These are phyloP conservation scores for Corella eumyota DNA, from an alignment of 23 tunicate genomes.

Conservation along the genomic window DNA sequence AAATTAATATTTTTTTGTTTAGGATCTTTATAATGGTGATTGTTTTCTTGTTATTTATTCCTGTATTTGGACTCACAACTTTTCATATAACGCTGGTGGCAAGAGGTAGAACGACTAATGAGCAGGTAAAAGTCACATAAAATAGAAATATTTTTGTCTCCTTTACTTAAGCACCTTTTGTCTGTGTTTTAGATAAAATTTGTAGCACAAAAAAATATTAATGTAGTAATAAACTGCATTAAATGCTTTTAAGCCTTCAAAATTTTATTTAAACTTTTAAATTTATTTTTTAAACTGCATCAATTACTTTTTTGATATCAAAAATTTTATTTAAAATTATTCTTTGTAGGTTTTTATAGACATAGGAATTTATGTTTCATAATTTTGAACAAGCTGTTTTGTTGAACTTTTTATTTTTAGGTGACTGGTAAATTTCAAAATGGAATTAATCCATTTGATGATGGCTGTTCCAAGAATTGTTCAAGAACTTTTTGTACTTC, in stretches of 20 bases:
- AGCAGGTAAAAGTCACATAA: slow-evolving; percentile 37
- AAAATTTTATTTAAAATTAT: not conserved
- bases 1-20: too few relatives aligned
- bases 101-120: slow-evolving; percentile 87
- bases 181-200: not conserved
- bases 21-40: slow-evolving; percentile 51
- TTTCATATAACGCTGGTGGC: slow-evolving; percentile 61
- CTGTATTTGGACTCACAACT: slow-evolving; percentile 58
- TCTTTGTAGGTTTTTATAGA: too few relatives aligned
- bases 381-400: too few relatives aligned
- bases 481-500: slow-evolving; percentile 38
- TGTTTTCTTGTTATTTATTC: slow-evolving; percentile 54
- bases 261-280: too few relatives aligned
- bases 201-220: not conserved
- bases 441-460: slow-evolving; percentile 77
- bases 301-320: not conserved
- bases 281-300: too few relatives aligned
- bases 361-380: too few relatives aligned
- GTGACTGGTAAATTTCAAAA: slow-evolving; percentile 89
- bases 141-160: not conserved
- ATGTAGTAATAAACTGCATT: not conserved
- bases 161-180: not conserved
- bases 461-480: slow-evolving; percentile 61
- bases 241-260: too few relatives aligned
- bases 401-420: too few relatives aligned